phyloP scores from a whole-genome alignment of 2,888 invertebrate genomes.

The Crocallis elinguaria region DNA sequence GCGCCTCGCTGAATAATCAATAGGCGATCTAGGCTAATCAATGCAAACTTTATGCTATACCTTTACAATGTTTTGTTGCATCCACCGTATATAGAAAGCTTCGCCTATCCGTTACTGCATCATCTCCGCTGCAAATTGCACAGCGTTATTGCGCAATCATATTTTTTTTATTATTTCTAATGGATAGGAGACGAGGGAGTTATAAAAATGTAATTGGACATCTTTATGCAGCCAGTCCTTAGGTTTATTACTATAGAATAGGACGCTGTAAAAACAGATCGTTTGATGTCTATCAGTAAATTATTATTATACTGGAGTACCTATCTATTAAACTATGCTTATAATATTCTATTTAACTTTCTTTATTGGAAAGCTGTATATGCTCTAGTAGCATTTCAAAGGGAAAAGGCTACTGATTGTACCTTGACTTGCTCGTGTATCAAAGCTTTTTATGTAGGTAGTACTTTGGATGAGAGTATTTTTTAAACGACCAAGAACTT shows the following conservation, averaged over 20 bases:
- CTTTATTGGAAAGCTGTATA: no score
- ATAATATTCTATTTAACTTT: neutral
- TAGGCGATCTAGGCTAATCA: slow-evolving; percentile 69
- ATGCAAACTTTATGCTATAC: slow-evolving; percentile 51
- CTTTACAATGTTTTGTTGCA: slow-evolving; percentile 10
- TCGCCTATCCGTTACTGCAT: neutral
- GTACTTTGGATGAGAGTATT: no score
- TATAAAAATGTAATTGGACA: slow-evolving; percentile 33
- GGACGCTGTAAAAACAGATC: slow-evolving; percentile 24
- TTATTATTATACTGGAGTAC: neutral
- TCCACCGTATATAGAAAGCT: neutral
- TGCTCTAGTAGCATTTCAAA: no score
- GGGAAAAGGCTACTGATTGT: neutral
- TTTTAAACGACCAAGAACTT: no score
- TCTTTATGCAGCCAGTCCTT: slow-evolving; percentile 23
- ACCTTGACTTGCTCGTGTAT: no score
- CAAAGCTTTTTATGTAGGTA: no score
- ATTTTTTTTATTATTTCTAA: slow-evolving; percentile 22
- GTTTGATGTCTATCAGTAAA: slow-evolving; percentile 12
- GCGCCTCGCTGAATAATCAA: slow-evolving; percentile 74
- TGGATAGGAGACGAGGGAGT: slow-evolving; percentile 15
- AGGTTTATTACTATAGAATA: slow-evolving; percentile 28
- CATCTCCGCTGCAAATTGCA: slow-evolving; percentile 26
- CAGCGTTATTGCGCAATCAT: slow-evolving; percentile 22
- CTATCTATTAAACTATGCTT: neutral